These are phyloP conservation scores for Drosophila ezoana DNA, from an alignment of 2,888 invertebrate species.

Conservation along the genomic window DNA sequence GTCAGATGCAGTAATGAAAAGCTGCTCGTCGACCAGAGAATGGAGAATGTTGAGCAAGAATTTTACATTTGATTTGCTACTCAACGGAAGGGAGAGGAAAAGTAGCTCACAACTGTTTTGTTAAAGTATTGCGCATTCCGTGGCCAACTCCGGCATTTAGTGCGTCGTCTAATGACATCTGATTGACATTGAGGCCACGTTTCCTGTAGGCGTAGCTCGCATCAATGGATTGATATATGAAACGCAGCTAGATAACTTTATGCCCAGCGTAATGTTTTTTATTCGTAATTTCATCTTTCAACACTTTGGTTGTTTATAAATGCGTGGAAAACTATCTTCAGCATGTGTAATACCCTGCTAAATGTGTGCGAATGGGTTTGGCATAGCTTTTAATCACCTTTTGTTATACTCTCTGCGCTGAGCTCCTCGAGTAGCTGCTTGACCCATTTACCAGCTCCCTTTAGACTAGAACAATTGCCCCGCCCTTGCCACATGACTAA, in stretches of 20 bases:
- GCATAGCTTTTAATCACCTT: neutral
- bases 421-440: slow-evolving; percentile 5
- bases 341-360: no score
- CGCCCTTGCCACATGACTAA: slow-evolving; percentile 9
- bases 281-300: neutral
- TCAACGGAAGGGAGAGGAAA: slow-evolving; percentile 4
- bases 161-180: slow-evolving; percentile 54
- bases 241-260: neutral
- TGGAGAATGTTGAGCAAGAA: slow-evolving; percentile 24
- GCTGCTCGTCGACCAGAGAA: slow-evolving; percentile 50
- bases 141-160: slow-evolving; percentile 47
- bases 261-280: slow-evolving; percentile 3
- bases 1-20: slow-evolving; percentile 62
- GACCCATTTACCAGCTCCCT: slow-evolving; percentile 46
- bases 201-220: slow-evolving; percentile 44
- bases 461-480: slow-evolving; percentile 6
- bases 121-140: slow-evolving; percentile 33
- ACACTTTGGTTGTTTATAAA: neutral
- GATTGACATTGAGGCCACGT: slow-evolving; percentile 70
- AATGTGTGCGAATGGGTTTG: no score
- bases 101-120: slow-evolving; percentile 35
- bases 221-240: slow-evolving; percentile 13
- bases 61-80: slow-evolving; percentile 27
- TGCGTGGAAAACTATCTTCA: neutral
- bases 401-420: neutral